phyloP scores from a whole-genome alignment of 2,797 vertebrate species.

The Halcyon leucocephala region DNA sequence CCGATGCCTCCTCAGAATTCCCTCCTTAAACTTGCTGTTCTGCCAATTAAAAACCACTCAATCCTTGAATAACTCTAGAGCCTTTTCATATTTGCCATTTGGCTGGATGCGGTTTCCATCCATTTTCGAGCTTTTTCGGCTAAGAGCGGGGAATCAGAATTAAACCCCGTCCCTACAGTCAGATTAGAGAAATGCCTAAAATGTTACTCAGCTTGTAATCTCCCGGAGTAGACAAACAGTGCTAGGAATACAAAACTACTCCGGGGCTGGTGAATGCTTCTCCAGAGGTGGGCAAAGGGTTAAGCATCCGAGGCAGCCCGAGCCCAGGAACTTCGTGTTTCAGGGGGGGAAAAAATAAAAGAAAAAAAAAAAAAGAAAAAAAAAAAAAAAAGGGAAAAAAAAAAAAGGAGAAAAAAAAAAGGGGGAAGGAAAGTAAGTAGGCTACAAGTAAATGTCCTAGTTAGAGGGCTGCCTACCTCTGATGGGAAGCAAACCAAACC shows the following conservation, averaged over 20 bases:
- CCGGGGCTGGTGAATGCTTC: background rate
- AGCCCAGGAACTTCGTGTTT: background rate
- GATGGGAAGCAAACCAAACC: background rate
- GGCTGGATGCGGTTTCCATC: background rate
- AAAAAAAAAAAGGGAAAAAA: no score
- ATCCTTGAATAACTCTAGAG: background rate
- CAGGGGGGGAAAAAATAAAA: background rate
- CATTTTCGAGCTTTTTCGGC: background rate
- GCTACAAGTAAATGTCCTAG: background rate
- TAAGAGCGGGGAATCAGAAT: background rate
- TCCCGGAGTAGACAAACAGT: background rate
- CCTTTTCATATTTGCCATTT: background rate
- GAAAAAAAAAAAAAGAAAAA: background rate
- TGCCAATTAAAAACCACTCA: background rate
- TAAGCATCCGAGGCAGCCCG: slow-evolving; percentile 66
- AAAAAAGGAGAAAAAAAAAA: no score
- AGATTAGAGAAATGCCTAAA: slow-evolving; percentile 34
- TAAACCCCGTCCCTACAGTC: background rate
- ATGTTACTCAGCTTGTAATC: slow-evolving; percentile 31
- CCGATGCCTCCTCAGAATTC: background rate
- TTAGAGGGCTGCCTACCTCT: background rate
- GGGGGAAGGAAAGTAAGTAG: background rate
- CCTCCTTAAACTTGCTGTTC: background rate
- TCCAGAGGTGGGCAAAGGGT: slow-evolving; percentile 66
- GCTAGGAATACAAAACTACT: background rate